Evolutionary conservation across 1,140 invertebrate genomes (phyloP).

Genomic region (Bombyx mori): DNA sequence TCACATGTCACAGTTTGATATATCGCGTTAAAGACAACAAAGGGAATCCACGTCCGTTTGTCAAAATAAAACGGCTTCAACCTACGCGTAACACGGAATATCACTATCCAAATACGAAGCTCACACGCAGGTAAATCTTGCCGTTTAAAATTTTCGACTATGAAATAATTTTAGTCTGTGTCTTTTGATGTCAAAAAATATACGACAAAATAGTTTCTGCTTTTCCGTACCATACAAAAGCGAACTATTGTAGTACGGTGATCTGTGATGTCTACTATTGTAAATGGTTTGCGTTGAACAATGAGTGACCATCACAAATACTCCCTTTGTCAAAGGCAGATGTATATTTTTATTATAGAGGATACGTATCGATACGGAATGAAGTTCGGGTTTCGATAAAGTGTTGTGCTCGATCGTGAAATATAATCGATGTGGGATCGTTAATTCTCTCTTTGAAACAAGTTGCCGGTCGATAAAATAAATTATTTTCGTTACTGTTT

Average conservation of each 20-base stretch:
- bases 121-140: constrained; percentile 9
- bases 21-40: constrained; percentile 53
- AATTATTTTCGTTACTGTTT: no score
- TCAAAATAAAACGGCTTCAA: constrained; percentile 58
- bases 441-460: constrained; percentile 33
- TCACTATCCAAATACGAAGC: constrained; percentile 15
- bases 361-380: constrained; percentile 40
- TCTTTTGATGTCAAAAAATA: constrained; percentile 7
- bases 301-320: constrained; percentile 59
- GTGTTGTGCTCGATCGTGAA: background rate
- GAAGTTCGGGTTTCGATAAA: constrained; percentile 24
- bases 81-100: constrained; percentile 48
- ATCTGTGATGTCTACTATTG: constrained; percentile 53
- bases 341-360: constrained; percentile 52
- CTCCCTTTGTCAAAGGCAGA: constrained; percentile 46
- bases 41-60: constrained; percentile 48
- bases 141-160: constrained; percentile 12
- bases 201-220: background rate
- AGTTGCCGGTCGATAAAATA: constrained; percentile 8
- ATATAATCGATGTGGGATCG: constrained; percentile 9
- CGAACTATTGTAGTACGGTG: constrained; percentile 44
- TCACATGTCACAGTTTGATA: constrained; percentile 45
- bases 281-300: constrained; percentile 45
- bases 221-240: constrained; percentile 41
- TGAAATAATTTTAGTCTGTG: constrained; percentile 21